Evolutionary conservation across 1,140 invertebrate species (phyloP).

Genomic region (Aphaenogaster rudis): DNA sequence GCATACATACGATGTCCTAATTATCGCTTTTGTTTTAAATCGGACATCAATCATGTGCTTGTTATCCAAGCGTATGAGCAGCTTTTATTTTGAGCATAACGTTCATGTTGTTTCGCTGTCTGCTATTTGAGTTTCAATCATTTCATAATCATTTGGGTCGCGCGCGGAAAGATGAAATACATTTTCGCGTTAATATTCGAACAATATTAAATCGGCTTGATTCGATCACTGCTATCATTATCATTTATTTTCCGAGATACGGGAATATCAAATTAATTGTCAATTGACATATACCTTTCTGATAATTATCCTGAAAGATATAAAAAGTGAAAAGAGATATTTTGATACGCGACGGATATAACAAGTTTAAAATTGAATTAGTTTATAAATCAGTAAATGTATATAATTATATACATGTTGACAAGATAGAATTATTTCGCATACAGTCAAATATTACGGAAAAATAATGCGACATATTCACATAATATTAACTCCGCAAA

Average conservation of each 20-base stretch:
- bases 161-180: slow-evolving; percentile 30
- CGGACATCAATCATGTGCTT: slow-evolving; percentile 11
- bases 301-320: not conserved
- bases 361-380: slow-evolving; percentile 47
- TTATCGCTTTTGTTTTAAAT: slow-evolving; percentile 56
- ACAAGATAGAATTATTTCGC: slow-evolving; percentile 49
- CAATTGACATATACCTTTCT: not conserved
- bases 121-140: slow-evolving; percentile 29
- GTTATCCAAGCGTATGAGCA: slow-evolving; percentile 6
- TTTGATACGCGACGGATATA: not conserved
- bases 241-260: slow-evolving; percentile 41
- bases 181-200: slow-evolving; percentile 33
- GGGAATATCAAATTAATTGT: slow-evolving; percentile 22
- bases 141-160: slow-evolving; percentile 42
- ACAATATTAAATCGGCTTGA: slow-evolving; percentile 13
- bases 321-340: slow-evolving; percentile 6
- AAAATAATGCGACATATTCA: slow-evolving; percentile 36
- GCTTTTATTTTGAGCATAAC: slow-evolving; percentile 43
- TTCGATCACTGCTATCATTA: not conserved
- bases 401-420: slow-evolving; percentile 31
- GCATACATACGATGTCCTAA: slow-evolving; percentile 23
- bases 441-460: slow-evolving; percentile 14
- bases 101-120: not conserved
- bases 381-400: slow-evolving; percentile 68
- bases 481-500: slow-evolving; percentile 47